Conservation (phyloP, 1,140 invertebrate species). For the Pinna nobilis region DNA sequence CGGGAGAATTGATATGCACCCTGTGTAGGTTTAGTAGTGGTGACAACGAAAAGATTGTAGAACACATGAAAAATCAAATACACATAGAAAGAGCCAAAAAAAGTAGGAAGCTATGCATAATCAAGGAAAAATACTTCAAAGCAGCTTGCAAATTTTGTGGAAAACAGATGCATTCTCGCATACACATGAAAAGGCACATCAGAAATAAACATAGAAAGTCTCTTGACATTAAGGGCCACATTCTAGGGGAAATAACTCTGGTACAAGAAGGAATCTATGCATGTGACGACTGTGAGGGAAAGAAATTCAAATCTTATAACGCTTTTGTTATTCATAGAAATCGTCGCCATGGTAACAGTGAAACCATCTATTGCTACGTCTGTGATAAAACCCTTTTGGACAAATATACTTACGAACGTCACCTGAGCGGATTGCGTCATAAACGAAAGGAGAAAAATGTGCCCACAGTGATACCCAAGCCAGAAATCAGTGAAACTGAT, state of each 20-base stretch:
- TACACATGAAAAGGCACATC: conserved; percentile 81
- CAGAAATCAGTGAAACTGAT: neutral
- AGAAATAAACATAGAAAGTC: conserved; percentile 78
- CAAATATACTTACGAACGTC: conserved; percentile 35
- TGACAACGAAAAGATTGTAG: conserved; percentile 81
- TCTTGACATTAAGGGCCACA: conserved; percentile 18
- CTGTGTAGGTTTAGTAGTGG: conserved; percentile 84
- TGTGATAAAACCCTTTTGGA: conserved; percentile 51
- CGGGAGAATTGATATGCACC: conserved; percentile 83
- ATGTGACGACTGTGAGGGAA: conserved; percentile 53
- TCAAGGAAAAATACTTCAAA: conserved; percentile 80
- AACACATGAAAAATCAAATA: conserved; percentile 78
- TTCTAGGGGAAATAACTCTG: neutral
- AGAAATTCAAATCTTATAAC: conserved; percentile 40
- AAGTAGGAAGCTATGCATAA: conserved; percentile 83
- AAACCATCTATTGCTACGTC: conserved; percentile 49
- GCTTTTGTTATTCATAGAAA: conserved; percentile 53
- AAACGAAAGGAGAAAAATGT: conserved; percentile 14
- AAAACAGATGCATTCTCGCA: conserved; percentile 76
- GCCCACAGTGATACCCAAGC: neutral
- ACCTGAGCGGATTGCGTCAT: conserved; percentile 8
- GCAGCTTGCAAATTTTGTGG: conserved; percentile 78
- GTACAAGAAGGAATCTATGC: conserved; percentile 57
- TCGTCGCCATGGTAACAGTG: conserved; percentile 43
- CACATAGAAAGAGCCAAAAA: conserved; percentile 49